A percentile compares a stretch with the other conserved stretches of the same genome.
Conservation (phyloP, 1,140 invertebrate species). For the Drosophila nigromelanica region DNA sequence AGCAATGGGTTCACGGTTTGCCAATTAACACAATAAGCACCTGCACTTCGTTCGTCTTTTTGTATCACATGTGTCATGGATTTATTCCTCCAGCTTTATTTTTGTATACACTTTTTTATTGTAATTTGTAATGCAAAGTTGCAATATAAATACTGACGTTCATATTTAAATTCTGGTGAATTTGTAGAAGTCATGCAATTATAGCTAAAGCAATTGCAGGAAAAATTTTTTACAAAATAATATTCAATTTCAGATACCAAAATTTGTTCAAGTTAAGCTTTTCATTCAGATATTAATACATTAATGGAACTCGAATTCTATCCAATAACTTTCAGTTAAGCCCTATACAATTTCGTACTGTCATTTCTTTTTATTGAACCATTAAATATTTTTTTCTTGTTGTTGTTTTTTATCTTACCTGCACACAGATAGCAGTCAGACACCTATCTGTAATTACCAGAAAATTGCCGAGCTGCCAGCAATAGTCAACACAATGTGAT, state of each 20-base stretch:
- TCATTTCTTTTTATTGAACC: slow-evolving; percentile 12
- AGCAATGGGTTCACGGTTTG: slow-evolving; percentile 12
- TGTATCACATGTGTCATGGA: not conserved
- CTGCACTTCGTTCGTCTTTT: not conserved
- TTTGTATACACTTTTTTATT: too few species aligned
- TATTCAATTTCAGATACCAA: too few species aligned
- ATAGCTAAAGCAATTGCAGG: too few species aligned
- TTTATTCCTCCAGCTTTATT: not conserved
- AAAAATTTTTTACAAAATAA: too few species aligned
- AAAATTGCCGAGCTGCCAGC: slow-evolving; percentile 57
- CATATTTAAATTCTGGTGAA: too few species aligned
- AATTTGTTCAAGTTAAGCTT: not conserved
- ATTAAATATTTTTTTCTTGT: slow-evolving; percentile 4
- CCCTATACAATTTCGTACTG: not conserved
- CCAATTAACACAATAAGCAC: slow-evolving; percentile 32
- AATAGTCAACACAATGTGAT: slow-evolving; percentile 33
- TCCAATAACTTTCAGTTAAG: not conserved
- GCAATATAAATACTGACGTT: too few species aligned
- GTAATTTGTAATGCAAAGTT: too few species aligned
- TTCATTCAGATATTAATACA: not conserved
- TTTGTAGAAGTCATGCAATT: too few species aligned
- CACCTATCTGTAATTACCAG: slow-evolving; percentile 68
- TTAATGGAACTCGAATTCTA: not conserved
- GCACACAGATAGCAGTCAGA: slow-evolving; percentile 13
- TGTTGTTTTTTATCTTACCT: slow-evolving; percentile 1